Conservation (phyloP, 2,797 vertebrate species). For the Pygocentrus nattereri region DNA sequence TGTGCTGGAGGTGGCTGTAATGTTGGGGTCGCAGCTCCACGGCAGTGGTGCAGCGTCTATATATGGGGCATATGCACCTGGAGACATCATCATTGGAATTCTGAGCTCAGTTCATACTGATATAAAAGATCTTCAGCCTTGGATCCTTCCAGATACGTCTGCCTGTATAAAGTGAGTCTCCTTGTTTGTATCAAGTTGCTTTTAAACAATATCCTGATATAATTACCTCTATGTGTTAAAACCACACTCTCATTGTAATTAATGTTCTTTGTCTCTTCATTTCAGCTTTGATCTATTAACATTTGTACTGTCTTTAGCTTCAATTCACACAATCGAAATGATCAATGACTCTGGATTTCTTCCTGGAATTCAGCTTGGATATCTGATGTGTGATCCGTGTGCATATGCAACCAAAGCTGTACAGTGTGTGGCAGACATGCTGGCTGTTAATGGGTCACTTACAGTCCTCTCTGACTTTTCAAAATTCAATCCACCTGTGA, state of each 20-base stretch:
- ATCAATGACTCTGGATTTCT: conserved; percentile 69
- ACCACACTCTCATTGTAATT: no score
- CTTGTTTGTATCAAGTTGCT: neutral
- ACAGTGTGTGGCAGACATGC: conserved; percentile 58
- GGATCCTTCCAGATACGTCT: conserved; percentile 56
- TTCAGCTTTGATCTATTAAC: conserved; percentile 62
- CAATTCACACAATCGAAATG: conserved; percentile 66
- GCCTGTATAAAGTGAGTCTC: conserved; percentile 60
- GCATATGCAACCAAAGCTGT: conserved; percentile 62
- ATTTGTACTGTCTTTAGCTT: conserved; percentile 61
- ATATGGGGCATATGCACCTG: conserved; percentile 49
- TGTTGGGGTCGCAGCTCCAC: neutral
- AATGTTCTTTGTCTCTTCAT: neutral
- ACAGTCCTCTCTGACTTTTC: conserved; percentile 51
- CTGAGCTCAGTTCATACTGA: conserved; percentile 59
- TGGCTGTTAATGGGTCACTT: conserved; percentile 53
- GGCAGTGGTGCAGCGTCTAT: neutral
- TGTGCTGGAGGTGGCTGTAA: conserved; percentile 20
- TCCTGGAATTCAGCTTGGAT: conserved; percentile 68
- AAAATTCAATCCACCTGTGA: conserved; percentile 37
- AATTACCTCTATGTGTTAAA: no score
- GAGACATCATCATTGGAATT: conserved; percentile 65
- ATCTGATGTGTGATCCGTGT: conserved; percentile 69
- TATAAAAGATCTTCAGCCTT: conserved; percentile 41
- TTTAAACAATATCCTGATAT: neutral